Conservation (phyloP, 2,113 vertebrate species). For the Panthera uncia region DNA sequence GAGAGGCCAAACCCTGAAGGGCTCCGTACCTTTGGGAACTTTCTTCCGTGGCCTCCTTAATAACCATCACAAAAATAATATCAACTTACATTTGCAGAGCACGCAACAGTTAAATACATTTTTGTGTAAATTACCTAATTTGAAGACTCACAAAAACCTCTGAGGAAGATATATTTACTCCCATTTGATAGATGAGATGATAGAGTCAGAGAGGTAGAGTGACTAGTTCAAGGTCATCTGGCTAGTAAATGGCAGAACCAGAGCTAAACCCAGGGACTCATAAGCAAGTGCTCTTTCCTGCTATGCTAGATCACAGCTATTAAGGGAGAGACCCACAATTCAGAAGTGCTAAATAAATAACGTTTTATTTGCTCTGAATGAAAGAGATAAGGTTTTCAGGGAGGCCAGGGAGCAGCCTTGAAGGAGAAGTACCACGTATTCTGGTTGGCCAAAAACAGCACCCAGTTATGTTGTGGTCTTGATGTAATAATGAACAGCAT, state of each 20-base stretch:
- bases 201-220: neutral
- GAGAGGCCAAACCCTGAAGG: neutral
- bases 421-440: neutral
- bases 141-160: neutral
- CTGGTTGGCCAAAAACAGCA: neutral
- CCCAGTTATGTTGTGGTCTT: neutral
- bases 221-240: slow-evolving; percentile 6
- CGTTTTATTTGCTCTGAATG: slow-evolving; percentile 1
- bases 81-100: neutral
- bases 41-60: neutral
- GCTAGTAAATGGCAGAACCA: neutral
- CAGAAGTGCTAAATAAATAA: slow-evolving; percentile 19
- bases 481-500: neutral
- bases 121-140: slow-evolving; percentile 35
- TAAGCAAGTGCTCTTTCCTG: neutral
- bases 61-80: neutral
- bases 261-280: neutral
- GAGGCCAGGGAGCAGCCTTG: neutral
- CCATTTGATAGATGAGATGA: neutral
- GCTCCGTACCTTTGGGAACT: slow-evolving; percentile 18
- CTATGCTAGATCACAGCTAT: neutral
- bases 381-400: slow-evolving; percentile 1
- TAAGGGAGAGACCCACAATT: slow-evolving; percentile 14
- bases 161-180: neutral
- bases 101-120: neutral